Conservation (phyloP, 2,797 vertebrate species). For the Melanotaenia nigrans region DNA sequence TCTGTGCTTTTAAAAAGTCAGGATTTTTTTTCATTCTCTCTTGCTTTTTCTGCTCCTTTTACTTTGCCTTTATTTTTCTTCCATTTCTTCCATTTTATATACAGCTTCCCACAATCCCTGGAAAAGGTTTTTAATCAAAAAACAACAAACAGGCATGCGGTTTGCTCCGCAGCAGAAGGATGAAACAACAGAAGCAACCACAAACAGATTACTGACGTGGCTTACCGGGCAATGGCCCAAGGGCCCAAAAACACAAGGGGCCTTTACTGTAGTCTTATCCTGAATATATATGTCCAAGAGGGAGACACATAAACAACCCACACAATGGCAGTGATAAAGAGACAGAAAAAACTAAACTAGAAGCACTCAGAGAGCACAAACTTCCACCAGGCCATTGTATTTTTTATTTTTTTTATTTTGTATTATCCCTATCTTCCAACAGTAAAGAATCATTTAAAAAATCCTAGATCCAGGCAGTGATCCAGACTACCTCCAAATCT, state of each 20-base stretch:
- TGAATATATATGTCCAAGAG: not conserved
- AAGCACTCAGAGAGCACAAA: no score
- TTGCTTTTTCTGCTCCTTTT: not conserved
- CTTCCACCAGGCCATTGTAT: no score
- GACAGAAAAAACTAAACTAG: no score
- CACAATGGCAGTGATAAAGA: not conserved
- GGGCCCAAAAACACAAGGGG: not conserved
- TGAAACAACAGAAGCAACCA: not conserved
- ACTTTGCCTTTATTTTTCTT: not conserved
- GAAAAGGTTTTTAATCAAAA: not conserved
- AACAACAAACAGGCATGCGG: not conserved
- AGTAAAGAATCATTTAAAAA: no score
- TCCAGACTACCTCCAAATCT: no score
- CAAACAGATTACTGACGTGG: not conserved
- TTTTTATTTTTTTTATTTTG: no score
- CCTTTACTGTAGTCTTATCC: not conserved
- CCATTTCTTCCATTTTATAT: not conserved
- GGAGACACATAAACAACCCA: not conserved
- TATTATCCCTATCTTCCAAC: no score
- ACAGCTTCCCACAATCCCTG: not conserved
- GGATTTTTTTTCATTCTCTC: not conserved
- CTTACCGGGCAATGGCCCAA: not conserved
- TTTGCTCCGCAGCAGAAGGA: not conserved
- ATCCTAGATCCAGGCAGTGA: no score
- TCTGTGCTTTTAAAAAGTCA: not conserved